Conservation (phyloP, 2,888 invertebrate genomes). For the Brachypterus glaber region DNA sequence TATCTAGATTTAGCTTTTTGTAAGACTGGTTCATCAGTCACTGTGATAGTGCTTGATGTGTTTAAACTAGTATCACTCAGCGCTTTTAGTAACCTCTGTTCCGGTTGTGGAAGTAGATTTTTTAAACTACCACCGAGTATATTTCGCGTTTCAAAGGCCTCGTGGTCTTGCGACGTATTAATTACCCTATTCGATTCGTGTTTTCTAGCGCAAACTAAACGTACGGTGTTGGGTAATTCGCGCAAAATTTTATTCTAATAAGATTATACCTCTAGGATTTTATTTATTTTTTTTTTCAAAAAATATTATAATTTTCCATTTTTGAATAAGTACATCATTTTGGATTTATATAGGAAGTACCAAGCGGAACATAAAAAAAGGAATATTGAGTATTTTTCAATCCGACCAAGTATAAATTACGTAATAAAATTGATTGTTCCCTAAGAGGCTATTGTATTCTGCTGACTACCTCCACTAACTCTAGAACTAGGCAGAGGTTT, state of each 20-base stretch:
- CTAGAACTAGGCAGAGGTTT: slow-evolving; percentile 56
- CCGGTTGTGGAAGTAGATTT: slow-evolving; percentile 53
- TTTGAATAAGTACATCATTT: too few species aligned
- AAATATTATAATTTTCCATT: too few species aligned
- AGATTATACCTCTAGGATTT: too few species aligned
- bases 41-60: slow-evolving; percentile 75
- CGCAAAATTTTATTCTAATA: slow-evolving; percentile 90
- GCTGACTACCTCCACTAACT: too few species aligned
- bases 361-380: too few species aligned
- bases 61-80: slow-evolving; percentile 91
- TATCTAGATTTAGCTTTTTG: slow-evolving; percentile 77
- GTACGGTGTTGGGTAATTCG: slow-evolving; percentile 81
- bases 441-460: too few species aligned
- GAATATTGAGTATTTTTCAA: too few species aligned
- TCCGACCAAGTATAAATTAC: too few species aligned
- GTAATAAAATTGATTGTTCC: too few species aligned
- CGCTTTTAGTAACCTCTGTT: slow-evolving; percentile 66
- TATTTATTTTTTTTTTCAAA: too few species aligned
- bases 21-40: slow-evolving; percentile 55
- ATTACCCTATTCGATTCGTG: slow-evolving; percentile 54
- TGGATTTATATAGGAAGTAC: too few species aligned
- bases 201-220: slow-evolving; percentile 80
- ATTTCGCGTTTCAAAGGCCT: slow-evolving; percentile 69
- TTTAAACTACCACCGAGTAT: slow-evolving; percentile 80
- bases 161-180: slow-evolving; percentile 65